Conservation (phyloP, 1,140 invertebrate species). For the Dysdera silvatica region DNA sequence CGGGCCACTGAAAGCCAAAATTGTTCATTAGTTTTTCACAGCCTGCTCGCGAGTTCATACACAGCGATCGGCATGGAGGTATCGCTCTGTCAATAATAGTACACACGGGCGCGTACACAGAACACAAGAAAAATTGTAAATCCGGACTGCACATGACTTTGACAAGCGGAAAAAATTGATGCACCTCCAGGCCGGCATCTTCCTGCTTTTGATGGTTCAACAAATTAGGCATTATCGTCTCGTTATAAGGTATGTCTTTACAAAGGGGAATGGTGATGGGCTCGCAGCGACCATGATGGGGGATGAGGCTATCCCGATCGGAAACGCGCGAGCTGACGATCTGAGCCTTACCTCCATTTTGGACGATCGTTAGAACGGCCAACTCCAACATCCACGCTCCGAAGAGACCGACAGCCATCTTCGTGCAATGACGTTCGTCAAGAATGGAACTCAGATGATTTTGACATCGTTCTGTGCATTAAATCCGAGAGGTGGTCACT, state of each 20-base stretch:
- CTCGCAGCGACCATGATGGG: slow-evolving; percentile 32
- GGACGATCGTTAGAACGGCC: slow-evolving; percentile 14
- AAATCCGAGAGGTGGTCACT: no score
- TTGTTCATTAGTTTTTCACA: slow-evolving; percentile 87
- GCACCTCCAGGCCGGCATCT: slow-evolving; percentile 85
- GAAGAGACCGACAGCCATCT: slow-evolving; percentile 27
- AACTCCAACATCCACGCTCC: slow-evolving; percentile 23
- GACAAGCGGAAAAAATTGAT: slow-evolving; percentile 89
- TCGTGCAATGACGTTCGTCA: slow-evolving; percentile 34
- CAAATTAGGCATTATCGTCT: slow-evolving; percentile 93
- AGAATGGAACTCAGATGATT: no score
- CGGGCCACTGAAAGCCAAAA: slow-evolving; percentile 92
- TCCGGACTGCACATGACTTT: slow-evolving; percentile 92
- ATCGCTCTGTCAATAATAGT: slow-evolving; percentile 82
- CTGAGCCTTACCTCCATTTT: slow-evolving; percentile 22
- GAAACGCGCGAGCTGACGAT: slow-evolving; percentile 25
- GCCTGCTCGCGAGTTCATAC: slow-evolving; percentile 72
- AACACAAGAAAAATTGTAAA: slow-evolving; percentile 90
- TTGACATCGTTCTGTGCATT: no score
- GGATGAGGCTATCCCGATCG: slow-evolving; percentile 25
- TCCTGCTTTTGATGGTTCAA: slow-evolving; percentile 88
- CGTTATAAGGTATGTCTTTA: slow-evolving; percentile 84
- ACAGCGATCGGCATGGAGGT: slow-evolving; percentile 84
- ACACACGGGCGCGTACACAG: slow-evolving; percentile 91
- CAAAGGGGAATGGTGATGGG: slow-evolving; percentile 87